These are phyloP conservation scores for Cydia pomonella DNA, from an alignment of 1,140 invertebrate genomes.

Conservation along the genomic window DNA sequence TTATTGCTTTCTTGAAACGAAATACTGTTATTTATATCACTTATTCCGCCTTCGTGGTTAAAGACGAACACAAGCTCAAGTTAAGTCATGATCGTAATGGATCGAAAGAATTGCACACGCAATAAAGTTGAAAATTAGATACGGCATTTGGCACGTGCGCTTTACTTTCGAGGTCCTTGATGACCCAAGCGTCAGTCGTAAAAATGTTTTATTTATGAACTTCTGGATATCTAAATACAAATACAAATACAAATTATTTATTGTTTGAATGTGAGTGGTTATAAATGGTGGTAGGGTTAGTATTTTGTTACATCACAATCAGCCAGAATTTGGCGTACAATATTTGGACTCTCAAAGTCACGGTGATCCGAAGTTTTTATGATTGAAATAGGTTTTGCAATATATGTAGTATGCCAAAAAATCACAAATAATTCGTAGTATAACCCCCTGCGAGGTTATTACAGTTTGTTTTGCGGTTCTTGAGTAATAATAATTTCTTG, in stretches of 20 bases:
- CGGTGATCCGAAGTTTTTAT: not conserved
- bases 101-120: slow-evolving; percentile 10
- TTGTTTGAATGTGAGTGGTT: too few relatives aligned
- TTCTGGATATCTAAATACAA: not conserved
- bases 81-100: too few relatives aligned
- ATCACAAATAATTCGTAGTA: too few relatives aligned
- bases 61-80: not conserved
- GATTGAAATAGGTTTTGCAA: not conserved
- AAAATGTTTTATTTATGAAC: slow-evolving; percentile 10
- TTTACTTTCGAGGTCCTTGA: not conserved
- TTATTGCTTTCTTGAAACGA: not conserved
- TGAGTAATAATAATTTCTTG: too few relatives aligned
- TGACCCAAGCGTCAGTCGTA: not conserved
- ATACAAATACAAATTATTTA: too few relatives aligned
- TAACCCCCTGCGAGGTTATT: too few relatives aligned
- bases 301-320: too few relatives aligned
- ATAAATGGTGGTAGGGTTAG: too few relatives aligned
- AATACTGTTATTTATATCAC: not conserved
- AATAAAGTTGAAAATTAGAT: slow-evolving; percentile 21
- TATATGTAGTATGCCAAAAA: too few relatives aligned
- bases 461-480: too few relatives aligned
- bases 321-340: too few relatives aligned
- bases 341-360: too few relatives aligned
- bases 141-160: not conserved
- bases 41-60: not conserved